Base-by-base conservation (phyloP, 2,797 vertebrate species). In the Cryptoprocta ferox region DNA sequence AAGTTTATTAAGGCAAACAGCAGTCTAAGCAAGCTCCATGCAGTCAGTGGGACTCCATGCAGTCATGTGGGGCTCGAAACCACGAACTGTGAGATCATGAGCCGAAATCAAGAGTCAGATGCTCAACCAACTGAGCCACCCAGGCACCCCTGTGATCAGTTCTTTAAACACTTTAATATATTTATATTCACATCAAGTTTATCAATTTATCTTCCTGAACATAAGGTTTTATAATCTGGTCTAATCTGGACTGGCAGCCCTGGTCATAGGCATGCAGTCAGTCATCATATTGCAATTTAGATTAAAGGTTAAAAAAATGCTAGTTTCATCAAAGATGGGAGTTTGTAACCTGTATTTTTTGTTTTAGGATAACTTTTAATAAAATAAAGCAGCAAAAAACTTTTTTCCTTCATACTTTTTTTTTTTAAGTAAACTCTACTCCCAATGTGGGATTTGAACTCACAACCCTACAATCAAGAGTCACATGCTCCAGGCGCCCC, bases 1-100 rank as follows among this genome's bases (percentile, higher is more conserved):
- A 88, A 73, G 35, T 65, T 79, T 65, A 87, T 59, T 88, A 68
- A 91, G 75, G 87, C 37, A 81, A 91, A 94, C 3, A 94, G 59
- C 28, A 75, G 82, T 91, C n/a, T 93, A 53, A 53, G 50, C 48
- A 50, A 14, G 48, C 13, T 15, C 48, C 48, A 45, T 45, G 42
- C 42, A 45, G 42, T 45, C 42, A 53, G 50, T 45, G 42, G 0
- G n/a, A 8, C 42, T 42, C 42, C 42, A 42, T 42, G 42, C 42
- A 42, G 48, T 48, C 48, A 53, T 18, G 50, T 53, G 50, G 50
- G 50, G 50, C 50, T 53, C 15, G 16, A 53, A 53, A 5, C 50
- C 50, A 53, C 16, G 16, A 53, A 53, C 50, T 53, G 50, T 53
- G 50, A 53, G 50, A 53, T 53, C 14, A 16, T 16, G 15, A 53